Evolutionary conservation across 2,113 vertebrate genomes (phyloP), one percentile per base, ranked within the genome.

Genomic region (Dicerorhinus sumatrensis): DNA sequence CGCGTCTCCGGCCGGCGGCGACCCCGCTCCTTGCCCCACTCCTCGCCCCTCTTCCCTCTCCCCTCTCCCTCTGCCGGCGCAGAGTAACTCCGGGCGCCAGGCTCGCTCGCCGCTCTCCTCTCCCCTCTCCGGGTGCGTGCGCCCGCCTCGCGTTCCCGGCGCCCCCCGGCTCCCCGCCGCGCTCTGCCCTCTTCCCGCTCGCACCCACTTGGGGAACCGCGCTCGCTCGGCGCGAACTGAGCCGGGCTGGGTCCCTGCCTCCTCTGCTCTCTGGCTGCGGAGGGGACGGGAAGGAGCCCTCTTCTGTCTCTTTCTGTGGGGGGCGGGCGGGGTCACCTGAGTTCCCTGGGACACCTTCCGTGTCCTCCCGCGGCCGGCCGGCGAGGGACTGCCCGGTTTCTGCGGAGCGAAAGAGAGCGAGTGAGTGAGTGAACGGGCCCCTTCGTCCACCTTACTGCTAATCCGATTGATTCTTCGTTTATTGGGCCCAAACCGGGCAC

Each of bases 401-500:
- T 73, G 80, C 93, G 2, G 18, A 23, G 79, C 27, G 31, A 36
- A 46, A 63, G 48, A 21, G 14, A 48, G 65, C 6, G 17, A 82
- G 80, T 23, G 14, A 89, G 81, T 31, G 94, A 89, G 21, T 36
- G 20, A 65, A 67, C 25, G 11, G 97, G 93, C 96, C 94, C 94
- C 93, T 96, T 96, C 84, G 84, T 93, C 96, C 97, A 91, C 95
- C 97, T 97, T 65, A 84, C 92, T 81, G 73, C 90, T 96, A 96
- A 96, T 97, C 80, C 92, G 95, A 95, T 96, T 82, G 98, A 98
- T 97, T 96, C 97, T 91, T 97, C 98, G 96, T 98, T 95, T 97
- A 91, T 89, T 97, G 96, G 98, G 97, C 97, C 97, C 95, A 88
- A 98, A 97, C 95, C 95, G 93, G 98, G 96, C 92, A 98, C 98